Percentiles rank a stretch among this genome's conserved stretches.
Evolutionary conservation across 2,113 vertebrate species (phyloP).

Genomic region (Oryzias curvinotus): DNA sequence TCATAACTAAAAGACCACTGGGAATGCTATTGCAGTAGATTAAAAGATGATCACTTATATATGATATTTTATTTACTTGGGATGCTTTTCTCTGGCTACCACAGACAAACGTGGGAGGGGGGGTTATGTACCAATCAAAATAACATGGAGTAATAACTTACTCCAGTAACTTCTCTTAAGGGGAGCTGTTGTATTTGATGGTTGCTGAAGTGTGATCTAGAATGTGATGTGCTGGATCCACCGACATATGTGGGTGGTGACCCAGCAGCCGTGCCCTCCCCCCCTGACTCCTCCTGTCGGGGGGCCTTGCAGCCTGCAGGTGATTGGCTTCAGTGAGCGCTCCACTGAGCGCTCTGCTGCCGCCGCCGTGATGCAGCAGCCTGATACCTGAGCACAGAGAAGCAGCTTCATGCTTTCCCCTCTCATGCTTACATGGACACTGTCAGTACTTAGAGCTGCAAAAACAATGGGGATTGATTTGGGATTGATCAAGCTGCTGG

Average conservation of each 20-base stretch:
- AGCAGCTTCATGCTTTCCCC: slow-evolving; percentile 14
- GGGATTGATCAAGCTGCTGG: slow-evolving; percentile 3
- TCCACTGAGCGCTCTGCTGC: slow-evolving; percentile 33
- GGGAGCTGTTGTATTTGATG: no score
- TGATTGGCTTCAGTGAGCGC: slow-evolving; percentile 21
- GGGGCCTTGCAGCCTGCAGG: slow-evolving; percentile 20
- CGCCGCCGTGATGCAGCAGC: slow-evolving; percentile 22
- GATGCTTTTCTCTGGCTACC: no score
- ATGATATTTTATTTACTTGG: no score
- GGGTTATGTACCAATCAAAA: no score
- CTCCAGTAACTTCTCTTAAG: no score
- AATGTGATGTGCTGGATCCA: slow-evolving; percentile 1
- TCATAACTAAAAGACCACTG: no score
- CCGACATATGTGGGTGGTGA: slow-evolving; percentile 30
- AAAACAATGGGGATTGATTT: no score
- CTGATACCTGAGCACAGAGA: slow-evolving; percentile 9
- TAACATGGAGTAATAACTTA: no score
- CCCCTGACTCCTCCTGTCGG: slow-evolving; percentile 17
- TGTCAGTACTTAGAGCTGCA: slow-evolving; percentile 19
- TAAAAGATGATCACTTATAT: no score
- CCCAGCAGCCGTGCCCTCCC: slow-evolving; percentile 1
- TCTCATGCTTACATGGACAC: slow-evolving; percentile 18
- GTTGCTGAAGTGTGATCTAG: slow-evolving; percentile 1
- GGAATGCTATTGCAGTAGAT: no score
- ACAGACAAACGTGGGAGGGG: no score